Evolutionary conservation across 2,888 invertebrate species (phyloP).

Genomic region (Mayetiola destructor): DNA sequence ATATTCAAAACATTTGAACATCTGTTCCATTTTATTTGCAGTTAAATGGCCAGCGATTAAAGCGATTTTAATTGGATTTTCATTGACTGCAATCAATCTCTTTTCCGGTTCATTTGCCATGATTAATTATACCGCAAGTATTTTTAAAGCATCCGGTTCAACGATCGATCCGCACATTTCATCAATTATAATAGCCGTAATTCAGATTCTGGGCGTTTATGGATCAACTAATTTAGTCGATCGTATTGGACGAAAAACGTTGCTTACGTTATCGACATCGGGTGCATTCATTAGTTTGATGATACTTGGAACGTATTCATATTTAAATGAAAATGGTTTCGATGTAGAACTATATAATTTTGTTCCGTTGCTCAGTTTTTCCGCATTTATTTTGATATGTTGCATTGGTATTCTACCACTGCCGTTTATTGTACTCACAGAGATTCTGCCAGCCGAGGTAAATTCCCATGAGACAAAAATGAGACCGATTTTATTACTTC

Average conservation of each 20-base stretch:
- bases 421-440: constrained; percentile 19
- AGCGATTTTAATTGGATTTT: constrained; percentile 15
- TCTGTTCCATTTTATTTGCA: too few species aligned
- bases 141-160: constrained; percentile 18
- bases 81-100: constrained; percentile 17
- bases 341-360: constrained; percentile 16
- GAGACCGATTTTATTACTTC: not conserved
- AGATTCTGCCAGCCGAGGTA: constrained; percentile 20
- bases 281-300: constrained; percentile 16
- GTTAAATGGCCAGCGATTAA: constrained; percentile 5
- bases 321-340: constrained; percentile 10
- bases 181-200: constrained; percentile 18
- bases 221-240: constrained; percentile 18
- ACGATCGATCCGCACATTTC: constrained; percentile 19
- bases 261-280: constrained; percentile 17
- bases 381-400: constrained; percentile 18
- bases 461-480: too few species aligned
- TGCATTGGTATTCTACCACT: constrained; percentile 19
- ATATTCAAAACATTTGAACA: not conserved
- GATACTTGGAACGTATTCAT: constrained; percentile 16
- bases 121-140: constrained; percentile 18
- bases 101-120: constrained; percentile 19
- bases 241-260: constrained; percentile 17
- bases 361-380: constrained; percentile 20
- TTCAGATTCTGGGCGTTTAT: constrained; percentile 19